These are phyloP conservation scores for Trididemnum nubilum DNA, from an alignment of 23 tunicate species.

Conservation along the genomic window DNA sequence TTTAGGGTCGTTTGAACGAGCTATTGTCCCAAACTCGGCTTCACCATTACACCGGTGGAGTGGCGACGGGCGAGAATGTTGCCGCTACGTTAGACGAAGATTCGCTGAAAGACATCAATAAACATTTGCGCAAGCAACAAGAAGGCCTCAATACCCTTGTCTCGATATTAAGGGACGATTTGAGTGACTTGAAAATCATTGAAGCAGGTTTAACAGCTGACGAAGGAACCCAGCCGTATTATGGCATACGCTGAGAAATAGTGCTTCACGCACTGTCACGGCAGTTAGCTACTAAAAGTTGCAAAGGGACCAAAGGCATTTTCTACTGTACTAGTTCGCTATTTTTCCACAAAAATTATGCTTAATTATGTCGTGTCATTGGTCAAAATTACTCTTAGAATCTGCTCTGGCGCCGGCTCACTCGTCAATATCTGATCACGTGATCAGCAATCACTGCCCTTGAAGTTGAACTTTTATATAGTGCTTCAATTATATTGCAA, in stretches of 20 bases:
- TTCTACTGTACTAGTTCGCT: too few relatives aligned
- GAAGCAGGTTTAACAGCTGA: conserved; percentile 57
- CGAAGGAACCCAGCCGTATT: conserved; percentile 19
- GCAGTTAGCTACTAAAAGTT: too few relatives aligned
- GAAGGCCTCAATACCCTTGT: conserved; percentile 86
- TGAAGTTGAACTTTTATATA: too few relatives aligned
- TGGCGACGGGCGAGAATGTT: neutral
- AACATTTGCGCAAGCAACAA: conserved; percentile 90
- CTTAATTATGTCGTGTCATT: too few relatives aligned
- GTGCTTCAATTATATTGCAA: too few relatives aligned
- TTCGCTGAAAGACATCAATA: conserved; percentile 65
- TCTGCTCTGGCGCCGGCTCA: too few relatives aligned
- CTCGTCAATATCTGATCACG: too few relatives aligned
- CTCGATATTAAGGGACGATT: conserved; percentile 63
- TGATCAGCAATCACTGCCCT: too few relatives aligned
- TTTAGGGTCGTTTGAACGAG: conserved; percentile 93
- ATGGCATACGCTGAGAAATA: neutral
- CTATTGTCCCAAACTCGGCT: conserved; percentile 90
- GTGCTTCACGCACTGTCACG: neutral
- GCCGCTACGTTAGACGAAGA: conserved; percentile 67
- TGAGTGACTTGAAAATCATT: conserved; percentile 74
- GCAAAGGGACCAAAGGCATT: too few relatives aligned
- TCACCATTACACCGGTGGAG: conserved; percentile 60
- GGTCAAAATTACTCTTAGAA: too few relatives aligned
- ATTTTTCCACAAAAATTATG: too few relatives aligned